Evolutionary conservation across 2,113 vertebrate species (phyloP).

Genomic region (Lepus timidus): DNA sequence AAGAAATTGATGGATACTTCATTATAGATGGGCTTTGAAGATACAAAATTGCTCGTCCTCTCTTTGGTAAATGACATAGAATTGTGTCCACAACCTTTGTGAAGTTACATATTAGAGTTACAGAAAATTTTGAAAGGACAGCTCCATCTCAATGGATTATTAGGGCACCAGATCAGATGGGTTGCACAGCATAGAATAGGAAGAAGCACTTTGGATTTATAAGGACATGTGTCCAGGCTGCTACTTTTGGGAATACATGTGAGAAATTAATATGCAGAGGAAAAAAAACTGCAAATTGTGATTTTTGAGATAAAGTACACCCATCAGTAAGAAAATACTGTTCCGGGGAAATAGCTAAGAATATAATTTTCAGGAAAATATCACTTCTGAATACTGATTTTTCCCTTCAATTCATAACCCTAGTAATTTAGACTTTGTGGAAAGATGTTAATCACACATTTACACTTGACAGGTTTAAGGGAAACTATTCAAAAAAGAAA

Average conservation of each 20-base stretch:
- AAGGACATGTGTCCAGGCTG: background rate
- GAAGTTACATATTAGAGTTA: background rate
- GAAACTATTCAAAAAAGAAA: conserved; percentile 65
- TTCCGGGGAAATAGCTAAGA: background rate
- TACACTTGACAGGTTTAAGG: conserved; percentile 63
- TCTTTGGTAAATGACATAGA: background rate
- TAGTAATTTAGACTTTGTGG: conserved; percentile 71
- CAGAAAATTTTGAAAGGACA: background rate
- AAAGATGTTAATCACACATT: conserved; percentile 61
- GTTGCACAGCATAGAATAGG: background rate
- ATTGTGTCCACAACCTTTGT: background rate
- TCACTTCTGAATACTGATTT: background rate
- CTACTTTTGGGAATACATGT: background rate
- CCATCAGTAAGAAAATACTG: background rate
- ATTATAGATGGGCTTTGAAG: background rate
- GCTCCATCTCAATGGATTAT: background rate
- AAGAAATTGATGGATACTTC: background rate
- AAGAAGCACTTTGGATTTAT: background rate
- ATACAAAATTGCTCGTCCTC: background rate
- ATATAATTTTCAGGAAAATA: background rate
- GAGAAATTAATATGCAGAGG: background rate
- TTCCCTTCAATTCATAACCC: conserved; percentile 37
- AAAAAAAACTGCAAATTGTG: background rate
- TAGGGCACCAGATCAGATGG: background rate
- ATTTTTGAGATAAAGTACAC: background rate